Base-by-base conservation (phyloP, 2,888 invertebrate species). In the Drosophila kambysellisi region DNA sequence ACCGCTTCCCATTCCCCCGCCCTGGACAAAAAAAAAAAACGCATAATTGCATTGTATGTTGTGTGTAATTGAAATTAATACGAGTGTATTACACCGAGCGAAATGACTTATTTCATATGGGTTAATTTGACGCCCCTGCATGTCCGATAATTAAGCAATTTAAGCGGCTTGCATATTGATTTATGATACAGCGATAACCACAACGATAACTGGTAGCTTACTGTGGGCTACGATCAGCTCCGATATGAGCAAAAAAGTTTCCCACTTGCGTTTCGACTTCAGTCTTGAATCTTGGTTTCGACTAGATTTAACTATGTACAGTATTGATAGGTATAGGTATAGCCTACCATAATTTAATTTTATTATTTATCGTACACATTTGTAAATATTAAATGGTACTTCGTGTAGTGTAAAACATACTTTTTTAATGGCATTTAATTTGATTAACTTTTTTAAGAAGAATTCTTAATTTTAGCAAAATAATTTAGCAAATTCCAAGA, bases 51-150 rank as follows among this genome's bases (percentile, higher is more conserved):
- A 91, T 91, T 91, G 91, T 84, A 79, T 77, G 79, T 53, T 71
- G 87, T 82, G 80, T 86, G 89, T 91, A 86, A 88, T 91, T 91
- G 91, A 91, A 91, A 91, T 91, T 92, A 92, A 91, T 91, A 91
- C 81, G 88, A 88, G 77, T 86, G 82, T 79, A 85, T 89, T 89
- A 89, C 84, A 75, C 79, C 78, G 66, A 70, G 76, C 74, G 64
- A 82, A 79, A 82, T 86, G 89, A 88, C 89, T 89, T 89, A 89
- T 89, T 71, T 89, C 77, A 79, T 83, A 79, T 79, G 70, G 79
- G 84, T 72, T 82, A 81, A 81, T 87, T 83, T 79, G 83, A 83
- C 87, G 83, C 83, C 79, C 82, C 76, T 74, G 82, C 81, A 79
- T 69, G 84, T 77, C 60, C 76, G 72, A 85, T 89, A 91, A 91